Conservation (phyloP, 2,797 vertebrate genomes). For the Capromys pilorides region DNA sequence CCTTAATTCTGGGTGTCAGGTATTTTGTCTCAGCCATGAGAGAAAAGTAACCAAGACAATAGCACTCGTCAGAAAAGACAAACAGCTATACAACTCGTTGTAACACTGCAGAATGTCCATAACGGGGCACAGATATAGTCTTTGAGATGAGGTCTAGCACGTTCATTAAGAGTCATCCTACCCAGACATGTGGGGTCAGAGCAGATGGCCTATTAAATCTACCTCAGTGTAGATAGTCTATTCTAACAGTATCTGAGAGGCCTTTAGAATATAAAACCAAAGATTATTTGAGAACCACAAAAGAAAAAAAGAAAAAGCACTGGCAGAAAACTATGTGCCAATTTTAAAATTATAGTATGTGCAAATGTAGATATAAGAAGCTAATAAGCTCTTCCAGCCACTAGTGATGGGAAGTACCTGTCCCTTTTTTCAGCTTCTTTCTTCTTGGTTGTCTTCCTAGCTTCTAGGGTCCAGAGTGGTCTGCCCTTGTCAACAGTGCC, state of each 20-base stretch:
- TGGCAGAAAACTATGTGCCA: not conserved
- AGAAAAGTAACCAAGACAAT: no score
- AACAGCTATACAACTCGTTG: not conserved
- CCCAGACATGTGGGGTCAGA: not conserved
- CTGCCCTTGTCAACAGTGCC: not conserved
- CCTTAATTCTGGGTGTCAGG: no score
- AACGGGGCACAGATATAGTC: not conserved
- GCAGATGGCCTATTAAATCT: not conserved
- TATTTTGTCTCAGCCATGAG: no score
- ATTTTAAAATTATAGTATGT: not conserved
- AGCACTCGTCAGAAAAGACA: not conserved
- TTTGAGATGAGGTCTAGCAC: not conserved
- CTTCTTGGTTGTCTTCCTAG: not conserved
- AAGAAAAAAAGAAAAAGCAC: not conserved
- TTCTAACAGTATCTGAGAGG: not conserved
- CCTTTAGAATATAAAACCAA: constrained; percentile 50
- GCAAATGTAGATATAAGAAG: not conserved
- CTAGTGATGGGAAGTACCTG: not conserved
- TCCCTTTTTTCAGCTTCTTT: not conserved
- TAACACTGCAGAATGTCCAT: not conserved
- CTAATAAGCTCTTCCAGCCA: not conserved
- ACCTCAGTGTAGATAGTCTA: not conserved
- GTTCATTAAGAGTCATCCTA: not conserved
- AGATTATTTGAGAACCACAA: constrained; percentile 37
- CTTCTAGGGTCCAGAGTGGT: not conserved